phyloP scores from a whole-genome alignment of 2,797 vertebrate genomes.

The Limosa lapponica region DNA sequence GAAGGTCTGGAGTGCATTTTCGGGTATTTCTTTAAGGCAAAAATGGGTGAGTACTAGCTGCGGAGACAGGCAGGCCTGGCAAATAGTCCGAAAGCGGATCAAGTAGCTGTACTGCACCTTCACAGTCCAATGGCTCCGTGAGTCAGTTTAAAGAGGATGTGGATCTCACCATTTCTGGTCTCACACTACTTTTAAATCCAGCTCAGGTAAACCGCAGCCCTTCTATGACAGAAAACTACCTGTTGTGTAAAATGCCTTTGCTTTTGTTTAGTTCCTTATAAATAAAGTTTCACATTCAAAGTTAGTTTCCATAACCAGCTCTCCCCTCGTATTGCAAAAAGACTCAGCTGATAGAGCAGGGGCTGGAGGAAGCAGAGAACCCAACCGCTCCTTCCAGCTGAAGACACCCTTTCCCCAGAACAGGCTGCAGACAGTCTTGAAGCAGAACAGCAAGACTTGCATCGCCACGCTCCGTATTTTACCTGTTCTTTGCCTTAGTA shows the following conservation, averaged over 20 bases:
- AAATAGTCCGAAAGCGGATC: not conserved
- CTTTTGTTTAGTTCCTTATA: not conserved
- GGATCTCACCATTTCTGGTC: not conserved
- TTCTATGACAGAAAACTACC: not conserved
- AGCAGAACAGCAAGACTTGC: not conserved
- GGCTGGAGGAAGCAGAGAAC: not conserved
- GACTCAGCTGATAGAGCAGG: not conserved
- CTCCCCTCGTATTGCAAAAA: not conserved
- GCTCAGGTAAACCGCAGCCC: not conserved
- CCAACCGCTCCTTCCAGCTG: not conserved
- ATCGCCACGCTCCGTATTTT: not conserved
- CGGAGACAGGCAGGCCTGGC: not conserved
- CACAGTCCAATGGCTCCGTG: not conserved
- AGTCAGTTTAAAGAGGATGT: not conserved
- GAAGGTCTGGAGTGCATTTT: slow-evolving; percentile 16
- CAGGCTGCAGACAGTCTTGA: not conserved
- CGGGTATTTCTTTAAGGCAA: slow-evolving; percentile 50
- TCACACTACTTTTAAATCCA: not conserved
- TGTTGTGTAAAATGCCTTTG: not conserved
- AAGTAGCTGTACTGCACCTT: not conserved
- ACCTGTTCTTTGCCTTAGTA: not conserved
- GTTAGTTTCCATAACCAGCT: not conserved
- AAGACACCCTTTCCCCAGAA: not conserved
- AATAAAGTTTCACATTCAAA: not conserved
- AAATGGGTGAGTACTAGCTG: not conserved